Percentiles rank a stretch among this genome's conserved stretches.
phyloP scores from a whole-genome alignment of 2,888 invertebrate genomes.

The Onchidella celtica region DNA sequence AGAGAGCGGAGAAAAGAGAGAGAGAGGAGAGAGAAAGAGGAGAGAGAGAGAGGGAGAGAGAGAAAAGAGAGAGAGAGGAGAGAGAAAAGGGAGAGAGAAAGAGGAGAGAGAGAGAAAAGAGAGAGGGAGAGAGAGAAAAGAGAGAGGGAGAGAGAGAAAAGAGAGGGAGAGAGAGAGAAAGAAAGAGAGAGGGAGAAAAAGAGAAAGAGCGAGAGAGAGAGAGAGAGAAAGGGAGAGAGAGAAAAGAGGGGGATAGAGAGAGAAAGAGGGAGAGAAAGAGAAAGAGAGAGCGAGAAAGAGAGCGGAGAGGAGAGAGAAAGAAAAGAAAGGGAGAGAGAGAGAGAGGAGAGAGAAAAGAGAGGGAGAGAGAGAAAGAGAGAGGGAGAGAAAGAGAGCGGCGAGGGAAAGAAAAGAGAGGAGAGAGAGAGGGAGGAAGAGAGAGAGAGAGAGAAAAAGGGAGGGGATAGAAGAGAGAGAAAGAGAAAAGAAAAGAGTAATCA shows the following conservation, averaged over 20 bases:
- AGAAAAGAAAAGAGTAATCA: background rate
- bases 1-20: too few species aligned
- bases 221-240: slow-evolving; percentile 35
- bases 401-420: background rate
- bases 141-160: too few species aligned
- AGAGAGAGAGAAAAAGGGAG: background rate
- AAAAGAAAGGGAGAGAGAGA: background rate
- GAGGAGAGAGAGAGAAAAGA: slow-evolving; percentile 1
- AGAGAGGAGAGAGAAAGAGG: too few species aligned
- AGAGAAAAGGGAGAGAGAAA: background rate
- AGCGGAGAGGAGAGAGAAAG: slow-evolving; percentile 2
- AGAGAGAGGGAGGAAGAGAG: background rate
- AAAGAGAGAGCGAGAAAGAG: background rate
- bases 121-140: slow-evolving; percentile 7
- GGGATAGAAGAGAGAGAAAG: slow-evolving; percentile 6
- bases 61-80: background rate
- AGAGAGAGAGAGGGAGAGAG: slow-evolving; percentile 26
- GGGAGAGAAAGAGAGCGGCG: background rate
- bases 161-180: too few species aligned
- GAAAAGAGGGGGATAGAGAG: too few species aligned
- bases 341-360: slow-evolving; percentile 26
- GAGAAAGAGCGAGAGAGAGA: too few species aligned
- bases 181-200: slow-evolving; percentile 31
- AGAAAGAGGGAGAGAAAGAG: too few species aligned
- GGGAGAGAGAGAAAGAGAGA: slow-evolving; percentile 6